Evolutionary conservation across 2,113 vertebrate species (phyloP).

Genomic region (Lathamus discolor): DNA sequence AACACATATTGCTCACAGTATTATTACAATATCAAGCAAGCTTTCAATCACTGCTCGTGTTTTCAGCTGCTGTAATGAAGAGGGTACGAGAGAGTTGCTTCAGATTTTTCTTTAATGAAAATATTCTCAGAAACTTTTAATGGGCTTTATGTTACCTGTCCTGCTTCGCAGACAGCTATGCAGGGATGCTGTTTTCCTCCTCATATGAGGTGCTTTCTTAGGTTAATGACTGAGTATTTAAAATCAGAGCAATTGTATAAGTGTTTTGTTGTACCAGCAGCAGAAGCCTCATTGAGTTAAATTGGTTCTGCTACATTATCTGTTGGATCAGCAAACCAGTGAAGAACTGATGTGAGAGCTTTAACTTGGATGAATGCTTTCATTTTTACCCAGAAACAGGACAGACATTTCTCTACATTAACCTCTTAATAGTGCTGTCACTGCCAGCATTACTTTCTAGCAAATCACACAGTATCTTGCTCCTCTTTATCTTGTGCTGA

Average conservation of each 20-base stretch:
- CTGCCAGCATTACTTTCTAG: not conserved
- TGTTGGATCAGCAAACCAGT: constrained; percentile 10
- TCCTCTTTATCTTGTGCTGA: not conserved
- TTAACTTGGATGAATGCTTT: not conserved
- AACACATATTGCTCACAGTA: not conserved
- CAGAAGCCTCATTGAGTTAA: constrained; percentile 49
- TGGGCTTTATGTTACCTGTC: not conserved
- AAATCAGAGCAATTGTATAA: constrained; percentile 27
- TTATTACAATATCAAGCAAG: not conserved
- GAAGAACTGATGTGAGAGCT: constrained; percentile 1
- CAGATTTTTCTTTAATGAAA: not conserved
- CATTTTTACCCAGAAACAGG: not conserved
- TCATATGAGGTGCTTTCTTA: not conserved
- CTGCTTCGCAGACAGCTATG: not conserved
- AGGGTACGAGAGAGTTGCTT: not conserved
- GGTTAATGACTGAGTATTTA: constrained; percentile 44
- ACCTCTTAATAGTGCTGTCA: not conserved
- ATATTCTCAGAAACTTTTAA: not conserved
- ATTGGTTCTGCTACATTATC: constrained; percentile 53
- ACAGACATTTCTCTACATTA: not conserved
- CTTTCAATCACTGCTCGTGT: not conserved
- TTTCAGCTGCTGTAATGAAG: not conserved
- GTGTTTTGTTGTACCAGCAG: constrained; percentile 4
- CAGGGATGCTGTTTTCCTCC: not conserved
- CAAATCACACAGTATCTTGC: not conserved